Evolutionary conservation across 1,140 invertebrate genomes (phyloP), one percentile per base, ranked within the genome.

Genomic region (Heliconius hermathena): DNA sequence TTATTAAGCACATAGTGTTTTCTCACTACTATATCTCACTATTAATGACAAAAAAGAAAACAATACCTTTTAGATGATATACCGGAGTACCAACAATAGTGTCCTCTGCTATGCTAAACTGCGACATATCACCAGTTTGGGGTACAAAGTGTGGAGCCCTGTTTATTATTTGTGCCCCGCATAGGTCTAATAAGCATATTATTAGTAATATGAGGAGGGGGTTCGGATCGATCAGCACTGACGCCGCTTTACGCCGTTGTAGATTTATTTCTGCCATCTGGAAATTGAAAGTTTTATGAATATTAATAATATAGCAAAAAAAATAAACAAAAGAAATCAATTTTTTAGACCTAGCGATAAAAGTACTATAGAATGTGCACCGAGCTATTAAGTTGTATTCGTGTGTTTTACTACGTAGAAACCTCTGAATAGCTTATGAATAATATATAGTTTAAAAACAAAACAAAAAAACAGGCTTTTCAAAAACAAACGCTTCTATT

Each of bases 51-150:
- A 66, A 66, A 26, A 13, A 16, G 4, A 46, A 16, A 46, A 46
- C n/a, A 9, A 57, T 90, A 94, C 96, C 97, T 93, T 96, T 96
- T 8, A 97, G 95, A 78, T 96, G 97, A 91, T 97, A 98, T 29
- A 98, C 96, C 0, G 97, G 96, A 49, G 96, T 96, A 29, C 97
- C 97, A 11, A 97, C 96, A 60, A 95, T 95, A 2, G 97, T 97
- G 81, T 97, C 96, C 90, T 98, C 97, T 11, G 96, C 95, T n/a
- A 98, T 89, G 46, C 96, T 96, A 83, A 98, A 96, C 57, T 96
- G 95, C 5, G 96, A 96, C 97, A 98, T 97, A 84, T 98, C 97
- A 8, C 97, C 97, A 8, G 92, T 92, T 49, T 96, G 97, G 33
- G 96, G 95, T 9, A 97, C 92, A 88, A 98, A 98, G 81, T 97